Conservation (phyloP, 1,140 invertebrate species). For the Rhizoglyphus robini region DNA sequence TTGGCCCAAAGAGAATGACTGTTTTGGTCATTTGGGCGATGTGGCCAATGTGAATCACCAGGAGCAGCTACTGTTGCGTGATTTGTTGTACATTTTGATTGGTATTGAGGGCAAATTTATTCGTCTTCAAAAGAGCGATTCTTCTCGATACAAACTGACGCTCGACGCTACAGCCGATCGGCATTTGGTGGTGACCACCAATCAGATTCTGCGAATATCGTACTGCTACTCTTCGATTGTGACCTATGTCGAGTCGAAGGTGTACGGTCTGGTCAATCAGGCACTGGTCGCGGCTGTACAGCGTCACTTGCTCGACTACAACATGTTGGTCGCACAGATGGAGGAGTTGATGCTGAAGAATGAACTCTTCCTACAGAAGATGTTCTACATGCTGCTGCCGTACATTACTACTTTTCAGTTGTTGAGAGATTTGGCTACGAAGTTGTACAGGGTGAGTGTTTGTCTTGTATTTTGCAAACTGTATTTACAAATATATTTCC, state of each 20-base stretch:
- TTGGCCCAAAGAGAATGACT: constrained; percentile 22
- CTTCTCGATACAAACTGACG: constrained; percentile 31
- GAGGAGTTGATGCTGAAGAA: constrained; percentile 60
- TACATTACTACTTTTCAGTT: constrained; percentile 67
- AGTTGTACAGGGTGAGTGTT: not conserved
- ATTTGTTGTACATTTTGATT: constrained; percentile 51
- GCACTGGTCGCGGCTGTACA: constrained; percentile 67
- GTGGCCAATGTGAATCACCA: constrained; percentile 42
- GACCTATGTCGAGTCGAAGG: constrained; percentile 66
- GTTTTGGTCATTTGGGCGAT: constrained; percentile 31
- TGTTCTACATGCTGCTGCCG: constrained; percentile 77
- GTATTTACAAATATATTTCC: not conserved
- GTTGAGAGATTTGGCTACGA: constrained; percentile 51
- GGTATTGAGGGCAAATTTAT: constrained; percentile 39
- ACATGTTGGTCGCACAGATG: constrained; percentile 66
- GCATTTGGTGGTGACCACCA: constrained; percentile 39
- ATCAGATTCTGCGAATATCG: constrained; percentile 68
- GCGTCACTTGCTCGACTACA: constrained; percentile 49
- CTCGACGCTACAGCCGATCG: constrained; percentile 36
- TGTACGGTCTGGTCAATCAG: constrained; percentile 78
- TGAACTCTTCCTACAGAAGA: constrained; percentile 68
- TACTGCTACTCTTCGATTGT: constrained; percentile 72
- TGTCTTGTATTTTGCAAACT: not conserved
- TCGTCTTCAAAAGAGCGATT: constrained; percentile 31
- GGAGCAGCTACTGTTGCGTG: constrained; percentile 66